Evolutionary conservation across 2,113 vertebrate genomes (phyloP), one percentile per base, ranked within the genome.

Genomic region (Pardalotus punctatus): DNA sequence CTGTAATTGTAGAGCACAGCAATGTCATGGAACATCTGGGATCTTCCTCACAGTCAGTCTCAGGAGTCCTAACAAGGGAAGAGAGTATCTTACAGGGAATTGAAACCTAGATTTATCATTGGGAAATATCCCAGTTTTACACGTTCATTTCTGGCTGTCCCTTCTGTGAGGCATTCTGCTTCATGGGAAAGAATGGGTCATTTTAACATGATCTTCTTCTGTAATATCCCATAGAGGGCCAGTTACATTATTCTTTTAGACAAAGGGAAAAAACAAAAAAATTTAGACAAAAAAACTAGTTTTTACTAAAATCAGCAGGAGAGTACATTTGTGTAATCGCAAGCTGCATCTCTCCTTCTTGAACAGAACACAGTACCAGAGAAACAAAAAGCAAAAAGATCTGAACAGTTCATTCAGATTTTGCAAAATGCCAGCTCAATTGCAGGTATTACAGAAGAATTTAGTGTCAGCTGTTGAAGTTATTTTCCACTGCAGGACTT

Each of bases 391-490:
- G 2, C 12, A 23, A 14, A 53, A 81, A 27, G 2, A 24, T 43
- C 16, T 57, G 10, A 35, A 50, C 6, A 21, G 20, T 54, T 78
- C 2, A 3, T 78, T 89, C 47, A 10, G 5, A n/a, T 31, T 73
- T 88, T 73, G 25, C 29, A 66, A 73, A 83, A 64, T 8, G 48
- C 28, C 25, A 2, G 0, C 12, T 53, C 15, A 19, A n/a, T 33
- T 73, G 5, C 42, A 66, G 48, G 29, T 25, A 9, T 69, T 89
- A 57, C 6, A 54, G 36, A 72, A 80, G 7, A 16, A 36, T 8
- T 6, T 24, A 45, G 19, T 19, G 11, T 12, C 25, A n/a, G 16
- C 14, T 0, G 0, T 6, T 14, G 27, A 65, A 53, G 27, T 7
- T 54, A 56, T 42, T 94, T 93, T 66, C 50, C 16, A 45, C 23